phyloP scores from a whole-genome alignment of 1,140 invertebrate species.

The Diuraphis noxia region DNA sequence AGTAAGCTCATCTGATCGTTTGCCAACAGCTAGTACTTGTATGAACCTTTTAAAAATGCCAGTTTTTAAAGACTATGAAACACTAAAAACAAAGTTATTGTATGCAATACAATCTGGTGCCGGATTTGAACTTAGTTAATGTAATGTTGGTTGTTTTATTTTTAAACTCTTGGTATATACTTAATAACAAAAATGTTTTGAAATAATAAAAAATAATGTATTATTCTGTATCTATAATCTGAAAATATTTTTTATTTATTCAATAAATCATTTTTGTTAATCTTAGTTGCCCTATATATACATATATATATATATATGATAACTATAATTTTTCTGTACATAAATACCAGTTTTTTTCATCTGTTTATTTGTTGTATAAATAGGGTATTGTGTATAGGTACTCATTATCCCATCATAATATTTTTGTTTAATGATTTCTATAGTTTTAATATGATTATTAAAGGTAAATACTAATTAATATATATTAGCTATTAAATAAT shows the following conservation, averaged over 20 bases:
- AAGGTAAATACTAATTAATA: too few relatives aligned
- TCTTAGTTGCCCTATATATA: not conserved
- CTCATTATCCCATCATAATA: not conserved
- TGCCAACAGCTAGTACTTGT: constrained; percentile 95
- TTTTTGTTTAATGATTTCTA: not conserved
- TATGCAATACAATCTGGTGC: constrained; percentile 93
- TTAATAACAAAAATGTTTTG: not conserved
- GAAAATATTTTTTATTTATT: not conserved
- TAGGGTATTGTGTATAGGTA: not conserved
- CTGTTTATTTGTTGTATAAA: not conserved
- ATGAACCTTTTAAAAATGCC: constrained; percentile 97
- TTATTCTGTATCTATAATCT: not conserved
- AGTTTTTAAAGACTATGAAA: constrained; percentile 78
- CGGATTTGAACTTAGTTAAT: constrained; percentile 93
- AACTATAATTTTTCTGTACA: not conserved
- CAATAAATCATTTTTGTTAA: not conserved
- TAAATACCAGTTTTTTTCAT: not conserved
- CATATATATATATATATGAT: not conserved
- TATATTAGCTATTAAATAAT: too few relatives aligned
- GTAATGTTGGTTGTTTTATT: constrained; percentile 6
- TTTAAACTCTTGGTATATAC: constrained; percentile 14
- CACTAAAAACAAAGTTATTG: constrained; percentile 80
- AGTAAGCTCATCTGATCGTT: constrained; percentile 83
- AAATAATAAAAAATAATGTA: constrained; percentile 29
- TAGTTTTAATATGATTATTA: too few relatives aligned